A percentile compares a stretch with the other conserved stretches of the same genome.
phyloP scores from a whole-genome alignment of 2,113 vertebrate species.

The Oenanthe melanoleuca region DNA sequence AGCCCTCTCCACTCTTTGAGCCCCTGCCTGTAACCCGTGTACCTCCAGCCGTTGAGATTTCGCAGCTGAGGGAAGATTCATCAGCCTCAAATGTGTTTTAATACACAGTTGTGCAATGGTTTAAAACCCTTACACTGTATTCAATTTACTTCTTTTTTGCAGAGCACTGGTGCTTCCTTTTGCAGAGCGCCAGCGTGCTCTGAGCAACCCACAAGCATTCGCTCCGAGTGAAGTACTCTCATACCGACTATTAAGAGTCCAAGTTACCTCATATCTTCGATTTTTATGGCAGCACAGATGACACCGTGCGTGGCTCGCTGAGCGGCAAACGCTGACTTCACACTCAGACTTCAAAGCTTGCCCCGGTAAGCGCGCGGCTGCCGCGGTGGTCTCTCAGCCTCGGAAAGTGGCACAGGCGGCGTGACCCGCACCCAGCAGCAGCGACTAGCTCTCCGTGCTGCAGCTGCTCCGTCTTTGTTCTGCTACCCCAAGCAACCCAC shows the following conservation, averaged over 20 bases:
- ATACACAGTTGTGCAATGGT: background rate
- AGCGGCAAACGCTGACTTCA: background rate
- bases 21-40: accelerated
- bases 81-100: background rate
- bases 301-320: accelerated
- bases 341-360: accelerated
- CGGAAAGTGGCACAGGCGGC: background rate
- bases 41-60: background rate
- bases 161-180: background rate
- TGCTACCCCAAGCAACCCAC: background rate
- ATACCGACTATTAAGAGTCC: accelerated
- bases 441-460: accelerated
- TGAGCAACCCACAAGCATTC: background rate
- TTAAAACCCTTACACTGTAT: background rate
- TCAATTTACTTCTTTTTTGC: background rate
- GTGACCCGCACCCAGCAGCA: background rate
- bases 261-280: background rate
- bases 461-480: accelerated
- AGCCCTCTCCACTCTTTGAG: background rate
- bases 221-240: background rate
- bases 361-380: background rate
- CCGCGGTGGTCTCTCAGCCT: background rate
- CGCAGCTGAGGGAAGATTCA: background rate
- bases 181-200: background rate
- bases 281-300: background rate